Evolutionary conservation across 92 coral and sea anemone species (phyloP), one percentile per base, ranked within the genome.

Genomic region (Micromussa lordhowensis): DNA sequence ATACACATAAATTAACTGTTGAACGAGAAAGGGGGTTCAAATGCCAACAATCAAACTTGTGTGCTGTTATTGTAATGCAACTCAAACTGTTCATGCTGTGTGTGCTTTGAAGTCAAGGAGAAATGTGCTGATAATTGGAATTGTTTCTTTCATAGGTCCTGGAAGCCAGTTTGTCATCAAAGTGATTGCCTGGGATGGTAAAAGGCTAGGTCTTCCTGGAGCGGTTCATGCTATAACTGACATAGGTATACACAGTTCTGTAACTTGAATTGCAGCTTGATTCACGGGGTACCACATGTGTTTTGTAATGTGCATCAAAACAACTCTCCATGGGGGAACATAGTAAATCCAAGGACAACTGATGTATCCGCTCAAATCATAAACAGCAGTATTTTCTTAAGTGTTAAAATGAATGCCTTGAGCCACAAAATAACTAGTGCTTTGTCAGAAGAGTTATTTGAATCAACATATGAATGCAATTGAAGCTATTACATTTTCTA

Each of bases 101-200:
- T 36, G 38, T 36, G 38, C 38, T 36, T 36, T 36, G 38, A 36
- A 36, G 38, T 44, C 10, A 0, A 6, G 48, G 48, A 40, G 48
- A 40, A 44, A 9, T 44, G 51, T 61, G 68, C 24, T 34, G 18
- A 24, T 68, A 11, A 4, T 24, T 40, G 19, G 34, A 72, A 19
- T n/a, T 88, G 21, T 78, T 79, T 51, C 32, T 68, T 79, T 19
- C 77, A 72, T 58, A 95, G 98, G 78, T 61, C 75, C 96, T n/a
- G 85, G 82, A 30, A 87, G 94, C 38, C 57, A 85, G 59, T 95
- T 83, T 78, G 70, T 86, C 15, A 49, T 95, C 19, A 91, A 87
- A 44, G 61, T 95, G 22, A 85, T 87, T 90, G 98, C 96, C 11
- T 93, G 93, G 90, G 96, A 95, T 89, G 96, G 98, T 29, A 77